Conservation (phyloP, 2,888 invertebrate genomes). For the Euspilapteryx auroguttella region DNA sequence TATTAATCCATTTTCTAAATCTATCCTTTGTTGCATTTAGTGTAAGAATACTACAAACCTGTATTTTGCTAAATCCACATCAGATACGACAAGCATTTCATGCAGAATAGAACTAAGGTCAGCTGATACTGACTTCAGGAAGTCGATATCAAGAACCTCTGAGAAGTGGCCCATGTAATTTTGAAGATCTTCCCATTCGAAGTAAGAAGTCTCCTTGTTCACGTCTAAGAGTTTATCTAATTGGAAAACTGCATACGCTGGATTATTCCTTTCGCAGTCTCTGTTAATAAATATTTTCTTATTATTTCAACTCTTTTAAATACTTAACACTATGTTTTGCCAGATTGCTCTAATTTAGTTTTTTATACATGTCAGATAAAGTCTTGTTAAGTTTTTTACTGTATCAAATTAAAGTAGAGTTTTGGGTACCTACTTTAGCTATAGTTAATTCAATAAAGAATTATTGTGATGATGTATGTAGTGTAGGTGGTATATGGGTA, state of each 20-base stretch:
- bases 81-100: slow-evolving; percentile 57
- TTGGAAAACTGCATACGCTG: slow-evolving; percentile 75
- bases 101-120: slow-evolving; percentile 60
- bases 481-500: no score
- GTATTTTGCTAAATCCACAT: slow-evolving; percentile 64
- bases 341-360: no score
- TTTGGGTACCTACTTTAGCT: no score
- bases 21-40: no score
- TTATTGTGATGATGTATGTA: no score
- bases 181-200: slow-evolving; percentile 65
- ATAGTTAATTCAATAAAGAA: no score
- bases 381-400: no score
- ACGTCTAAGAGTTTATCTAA: slow-evolving; percentile 70
- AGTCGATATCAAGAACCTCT: slow-evolving; percentile 54
- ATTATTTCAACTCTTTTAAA: no score
- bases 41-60: slow-evolving; percentile 39
- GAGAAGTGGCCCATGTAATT: slow-evolving; percentile 52
- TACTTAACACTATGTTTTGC: no score
- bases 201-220: slow-evolving; percentile 66
- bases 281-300: slow-evolving; percentile 50
- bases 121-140: slow-evolving; percentile 57
- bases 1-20: no score
- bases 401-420: no score
- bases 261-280: slow-evolving; percentile 70
- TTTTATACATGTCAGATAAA: no score